phyloP scores from a whole-genome alignment of 1,140 invertebrate genomes.

The Cyphomyrmex costatus region DNA sequence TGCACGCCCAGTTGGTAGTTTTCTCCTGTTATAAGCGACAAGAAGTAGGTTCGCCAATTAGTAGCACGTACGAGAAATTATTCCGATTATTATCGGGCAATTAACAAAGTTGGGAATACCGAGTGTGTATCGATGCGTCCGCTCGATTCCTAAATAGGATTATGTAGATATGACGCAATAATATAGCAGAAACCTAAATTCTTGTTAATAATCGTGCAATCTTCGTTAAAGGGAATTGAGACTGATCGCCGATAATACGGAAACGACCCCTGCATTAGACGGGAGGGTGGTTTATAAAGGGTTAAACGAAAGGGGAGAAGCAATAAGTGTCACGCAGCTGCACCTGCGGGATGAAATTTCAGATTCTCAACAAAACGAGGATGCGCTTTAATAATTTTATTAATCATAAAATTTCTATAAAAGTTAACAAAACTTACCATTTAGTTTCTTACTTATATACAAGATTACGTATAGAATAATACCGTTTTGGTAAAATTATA shows the following conservation, averaged over 20 bases:
- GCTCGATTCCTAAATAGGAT: conserved; percentile 1
- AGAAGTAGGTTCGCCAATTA: conserved; percentile 47
- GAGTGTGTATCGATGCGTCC: conserved; percentile 21
- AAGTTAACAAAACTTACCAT: neutral
- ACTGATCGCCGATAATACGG: conserved; percentile 25
- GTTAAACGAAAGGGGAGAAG: conserved; percentile 14
- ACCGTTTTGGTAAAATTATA: neutral
- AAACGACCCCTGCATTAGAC: neutral
- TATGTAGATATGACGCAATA: conserved; percentile 19
- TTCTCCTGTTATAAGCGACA: conserved; percentile 14
- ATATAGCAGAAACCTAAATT: neutral
- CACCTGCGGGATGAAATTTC: neutral
- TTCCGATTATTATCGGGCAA: conserved; percentile 23
- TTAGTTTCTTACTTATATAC: neutral
- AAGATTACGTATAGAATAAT: neutral
- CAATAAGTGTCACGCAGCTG: neutral
- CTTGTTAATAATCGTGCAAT: conserved; percentile 23
- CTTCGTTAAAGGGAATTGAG: neutral
- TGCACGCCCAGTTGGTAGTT: conserved; percentile 6
- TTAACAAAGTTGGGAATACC: conserved; percentile 41
- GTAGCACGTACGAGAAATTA: conserved; percentile 47
- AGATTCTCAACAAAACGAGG: neutral
- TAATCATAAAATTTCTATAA: neutral
- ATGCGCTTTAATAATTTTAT: conserved; percentile 1
- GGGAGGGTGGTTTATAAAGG: neutral